phyloP scores from a whole-genome alignment of 2,113 vertebrate species.

The Nesogale talazaci region DNA sequence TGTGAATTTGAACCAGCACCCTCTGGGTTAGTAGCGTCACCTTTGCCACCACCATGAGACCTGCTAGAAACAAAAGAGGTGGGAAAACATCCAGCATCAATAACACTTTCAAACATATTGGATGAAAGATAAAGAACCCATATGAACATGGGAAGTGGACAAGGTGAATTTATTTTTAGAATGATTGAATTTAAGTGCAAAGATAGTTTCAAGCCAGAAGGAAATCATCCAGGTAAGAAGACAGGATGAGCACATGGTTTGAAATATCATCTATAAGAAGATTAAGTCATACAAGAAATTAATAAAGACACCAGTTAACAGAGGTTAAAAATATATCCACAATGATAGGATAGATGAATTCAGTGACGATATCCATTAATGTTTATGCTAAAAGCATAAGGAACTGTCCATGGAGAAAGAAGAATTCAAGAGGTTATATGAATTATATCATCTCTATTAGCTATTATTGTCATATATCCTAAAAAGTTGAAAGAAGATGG shows the following conservation, averaged over 20 bases:
- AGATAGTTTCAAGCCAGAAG: neutral
- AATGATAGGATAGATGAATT: neutral
- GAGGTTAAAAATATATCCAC: neutral
- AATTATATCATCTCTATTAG: neutral
- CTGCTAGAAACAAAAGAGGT: neutral
- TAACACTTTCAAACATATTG: neutral
- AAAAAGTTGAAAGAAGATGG: conserved; percentile 42
- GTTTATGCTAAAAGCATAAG: neutral
- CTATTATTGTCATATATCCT: neutral
- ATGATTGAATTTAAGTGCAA: neutral
- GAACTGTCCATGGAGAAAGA: neutral
- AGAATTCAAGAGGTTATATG: neutral
- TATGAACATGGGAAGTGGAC: neutral
- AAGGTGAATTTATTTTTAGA: neutral
- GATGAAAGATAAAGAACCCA: neutral
- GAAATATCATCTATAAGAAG: neutral
- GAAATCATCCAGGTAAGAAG: neutral
- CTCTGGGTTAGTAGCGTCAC: neutral
- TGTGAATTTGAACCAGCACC: neutral
- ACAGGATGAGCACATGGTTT: neutral
- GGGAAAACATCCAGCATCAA: neutral
- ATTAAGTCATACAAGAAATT: neutral
- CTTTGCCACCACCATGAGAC: neutral
- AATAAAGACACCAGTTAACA: neutral
- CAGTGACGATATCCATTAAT: neutral